These are phyloP conservation scores for Eurytoma californica DNA, from an alignment of 2,888 invertebrate genomes.

Conservation along the genomic window DNA sequence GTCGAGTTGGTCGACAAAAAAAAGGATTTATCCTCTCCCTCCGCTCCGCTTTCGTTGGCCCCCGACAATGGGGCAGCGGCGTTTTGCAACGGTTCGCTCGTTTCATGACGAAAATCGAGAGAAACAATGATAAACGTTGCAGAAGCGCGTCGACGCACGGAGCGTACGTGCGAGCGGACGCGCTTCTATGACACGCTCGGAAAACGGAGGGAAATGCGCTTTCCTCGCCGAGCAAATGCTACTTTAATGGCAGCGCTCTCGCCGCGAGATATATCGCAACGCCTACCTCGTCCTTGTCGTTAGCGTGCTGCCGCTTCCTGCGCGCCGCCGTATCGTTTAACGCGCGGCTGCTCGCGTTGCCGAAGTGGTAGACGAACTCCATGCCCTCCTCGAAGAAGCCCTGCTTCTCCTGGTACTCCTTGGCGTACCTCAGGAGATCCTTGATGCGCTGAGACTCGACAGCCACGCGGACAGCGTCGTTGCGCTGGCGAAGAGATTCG, in stretches of 20 bases:
- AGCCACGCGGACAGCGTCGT: constrained; percentile 65
- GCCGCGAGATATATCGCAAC: neutral
- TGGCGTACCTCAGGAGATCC: constrained; percentile 69
- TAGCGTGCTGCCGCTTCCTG: constrained; percentile 52
- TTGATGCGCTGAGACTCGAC: constrained; percentile 64
- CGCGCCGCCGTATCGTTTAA: constrained; percentile 52
- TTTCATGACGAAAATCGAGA: constrained; percentile 16
- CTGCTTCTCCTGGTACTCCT: constrained; percentile 68
- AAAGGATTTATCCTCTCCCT: too few relatives aligned
- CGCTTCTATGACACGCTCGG: neutral
- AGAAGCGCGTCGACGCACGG: neutral
- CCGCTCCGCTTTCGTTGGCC: constrained; percentile 2
- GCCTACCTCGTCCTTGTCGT: constrained; percentile 57
- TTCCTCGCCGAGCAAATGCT: constrained; percentile 10
- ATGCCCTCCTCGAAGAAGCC: constrained; percentile 72
- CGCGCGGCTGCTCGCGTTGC: constrained; percentile 49
- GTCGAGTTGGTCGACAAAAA: too few relatives aligned
- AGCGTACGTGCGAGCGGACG: neutral
- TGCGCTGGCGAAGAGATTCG: constrained; percentile 67
- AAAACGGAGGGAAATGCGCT: constrained; percentile 9
- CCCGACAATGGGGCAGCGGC: neutral
- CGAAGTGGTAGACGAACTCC: constrained; percentile 71
- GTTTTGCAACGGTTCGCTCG: constrained; percentile 7
- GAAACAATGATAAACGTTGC: constrained; percentile 25
- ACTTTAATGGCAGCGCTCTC: constrained; percentile 8